Base-by-base conservation (phyloP, 2,113 vertebrate genomes). In the Prunella himalayana region DNA sequence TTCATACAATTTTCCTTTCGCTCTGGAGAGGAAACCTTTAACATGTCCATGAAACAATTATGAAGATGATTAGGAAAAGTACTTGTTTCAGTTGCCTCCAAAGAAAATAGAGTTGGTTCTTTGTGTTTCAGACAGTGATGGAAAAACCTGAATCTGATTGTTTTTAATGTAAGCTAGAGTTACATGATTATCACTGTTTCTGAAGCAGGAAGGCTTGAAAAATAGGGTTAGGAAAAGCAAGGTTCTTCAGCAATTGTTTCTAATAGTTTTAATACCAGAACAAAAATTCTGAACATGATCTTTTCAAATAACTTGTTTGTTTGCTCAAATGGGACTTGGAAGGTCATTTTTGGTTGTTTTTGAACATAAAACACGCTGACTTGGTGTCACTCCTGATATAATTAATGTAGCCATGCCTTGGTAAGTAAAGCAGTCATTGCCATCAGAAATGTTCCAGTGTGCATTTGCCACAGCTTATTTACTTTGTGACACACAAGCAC, bases 1-100 rank as follows among this genome's bases (percentile, higher is more conserved):
- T 96, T 96, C 71, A 92, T 92, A 73, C 51, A 70, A 88, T 91
- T 93, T 86, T 94, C 49, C 85, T 94, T 78, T 88, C 0, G 0
- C 23, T 92, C 71, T 83, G 82, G 90, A 73, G 86, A 97, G 96
- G 95, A 97, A 96, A 81, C 70, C 86, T 90, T 94, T 91, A 94
- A 28, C 80, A 51, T 85, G 47, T 54, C 93, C 92, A 45, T 95
- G 66, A 88, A 95, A 91, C 82, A 93, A 49, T 80, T 72, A 25
- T 79, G 72, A 91, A 96, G 91, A 94, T 73, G 82, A 82, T 95
- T 76, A 96, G 89, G 54, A 93, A 75, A 96, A 95, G 82, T 94
- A 16, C 80, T 92, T 78, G 92, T 96, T 96, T 96, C 90, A 96
- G 95, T 96, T 90, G 90, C 92, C 92, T 95, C 95, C 95, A 95